phyloP scores from a whole-genome alignment of 2,797 vertebrate genomes.

The Gymnopithys bicolor region DNA sequence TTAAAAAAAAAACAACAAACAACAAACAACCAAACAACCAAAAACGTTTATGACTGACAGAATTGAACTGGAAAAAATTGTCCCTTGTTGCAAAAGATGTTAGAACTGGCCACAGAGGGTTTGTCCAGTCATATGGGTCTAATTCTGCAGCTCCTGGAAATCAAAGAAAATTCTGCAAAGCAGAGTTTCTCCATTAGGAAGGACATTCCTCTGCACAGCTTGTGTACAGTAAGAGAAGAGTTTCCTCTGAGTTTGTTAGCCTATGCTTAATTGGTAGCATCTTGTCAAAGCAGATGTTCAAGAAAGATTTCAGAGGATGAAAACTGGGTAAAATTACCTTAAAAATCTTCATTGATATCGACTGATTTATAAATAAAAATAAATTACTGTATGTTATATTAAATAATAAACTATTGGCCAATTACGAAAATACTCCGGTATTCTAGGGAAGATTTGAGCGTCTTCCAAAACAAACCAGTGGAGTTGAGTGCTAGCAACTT shows the following conservation, averaged over 20 bases:
- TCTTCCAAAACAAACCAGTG: neutral
- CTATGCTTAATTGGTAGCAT: neutral
- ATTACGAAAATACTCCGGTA: neutral
- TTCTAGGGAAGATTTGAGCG: neutral
- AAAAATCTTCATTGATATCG: neutral
- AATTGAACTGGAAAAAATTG: neutral
- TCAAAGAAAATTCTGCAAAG: neutral
- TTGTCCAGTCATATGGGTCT: neutral
- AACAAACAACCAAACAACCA: too few species aligned
- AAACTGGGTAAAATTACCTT: neutral
- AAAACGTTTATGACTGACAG: neutral
- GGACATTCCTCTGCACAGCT: neutral
- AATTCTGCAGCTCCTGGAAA: neutral
- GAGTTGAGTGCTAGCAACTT: neutral
- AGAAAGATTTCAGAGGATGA: neutral
- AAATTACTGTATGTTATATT: neutral
- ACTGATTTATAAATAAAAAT: neutral
- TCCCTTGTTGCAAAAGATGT: neutral
- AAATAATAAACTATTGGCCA: neutral
- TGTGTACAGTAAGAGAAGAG: neutral
- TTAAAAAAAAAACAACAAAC: neutral
- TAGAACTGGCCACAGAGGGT: neutral
- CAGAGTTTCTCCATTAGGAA: neutral
- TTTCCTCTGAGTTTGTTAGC: neutral
- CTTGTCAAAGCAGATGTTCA: neutral